Evolutionary conservation across 2,113 vertebrate genomes (phyloP), one percentile per base, ranked within the genome.

Genomic region (Nothobranchius furzeri): DNA sequence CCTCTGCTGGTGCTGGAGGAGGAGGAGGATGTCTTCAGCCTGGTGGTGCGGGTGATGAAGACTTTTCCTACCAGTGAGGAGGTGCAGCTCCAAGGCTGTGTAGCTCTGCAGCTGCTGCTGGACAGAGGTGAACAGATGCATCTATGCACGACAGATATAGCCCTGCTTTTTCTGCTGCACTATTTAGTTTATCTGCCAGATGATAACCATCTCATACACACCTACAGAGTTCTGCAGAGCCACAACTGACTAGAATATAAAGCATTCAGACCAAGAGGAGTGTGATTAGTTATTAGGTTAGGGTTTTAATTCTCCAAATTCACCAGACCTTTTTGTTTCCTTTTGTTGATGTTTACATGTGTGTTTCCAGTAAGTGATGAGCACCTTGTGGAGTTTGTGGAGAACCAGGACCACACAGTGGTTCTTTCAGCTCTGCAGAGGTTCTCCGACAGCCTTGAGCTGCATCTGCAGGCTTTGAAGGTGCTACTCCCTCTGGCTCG

Each of bases 321-420:
- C 30, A 30, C 4, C 30, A 30, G 30, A 30, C 30, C 30, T 3
- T 30, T 3, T 15, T 48, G 13, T 8, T n/a, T 15, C n/a, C 11
- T 53, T 24, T 53, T 7, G 11, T 25, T 14, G 35, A 12, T 15
- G 14, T 35, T 55, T 13, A 55, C 53, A 1, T 49, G 48, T 30
- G 20, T 53, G 40, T 24, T 40, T 58, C 6, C 5, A 98, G 96
- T 98, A 72, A 93, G 95, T 43, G 95, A 97, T 25, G 94, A 93
- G 49, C 96, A 96, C 53, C 89, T 96, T 24, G 82, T 92, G 70
- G 98, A 97, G 87, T 98, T 99, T 90, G 91, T 98, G 75, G 97
- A 99, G 86, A 95, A 88, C 88, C 93, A 94, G 88, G 97, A 99
- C 79, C 95, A 99, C 55, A 77, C 78, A 35, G 87, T 94, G 62